Percentiles rank a stretch among this genome's conserved stretches.
These are phyloP conservation scores for Myotis daubentonii DNA, from an alignment of 2,797 vertebrate species.

Conservation along the genomic window DNA sequence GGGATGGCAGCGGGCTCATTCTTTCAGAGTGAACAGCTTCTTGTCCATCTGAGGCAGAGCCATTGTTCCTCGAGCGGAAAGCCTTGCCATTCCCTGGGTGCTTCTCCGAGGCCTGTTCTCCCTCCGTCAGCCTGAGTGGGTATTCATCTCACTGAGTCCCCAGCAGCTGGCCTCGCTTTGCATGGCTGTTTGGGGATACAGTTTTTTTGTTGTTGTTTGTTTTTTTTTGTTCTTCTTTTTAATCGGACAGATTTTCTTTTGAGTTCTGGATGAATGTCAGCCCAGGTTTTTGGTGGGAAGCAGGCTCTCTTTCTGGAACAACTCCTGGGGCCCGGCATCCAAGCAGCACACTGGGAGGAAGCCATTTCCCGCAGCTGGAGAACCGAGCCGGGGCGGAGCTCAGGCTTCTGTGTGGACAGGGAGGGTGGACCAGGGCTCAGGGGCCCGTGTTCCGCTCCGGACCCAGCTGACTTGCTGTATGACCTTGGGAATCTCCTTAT, in stretches of 20 bases:
- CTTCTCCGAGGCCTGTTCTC: not conserved
- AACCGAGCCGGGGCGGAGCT: not conserved
- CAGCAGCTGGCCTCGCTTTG: slow-evolving; percentile 63
- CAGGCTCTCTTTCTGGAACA: not conserved
- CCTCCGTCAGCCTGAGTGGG: not conserved
- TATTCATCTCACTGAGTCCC: slow-evolving; percentile 62
- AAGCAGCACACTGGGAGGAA: not conserved
- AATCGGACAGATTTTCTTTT: slow-evolving; percentile 62
- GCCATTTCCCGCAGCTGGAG: not conserved
- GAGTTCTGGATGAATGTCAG: slow-evolving; percentile 38
- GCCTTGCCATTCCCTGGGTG: not conserved
- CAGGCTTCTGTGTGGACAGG: not conserved
- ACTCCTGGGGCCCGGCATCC: not conserved
- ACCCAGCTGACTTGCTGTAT: not conserved
- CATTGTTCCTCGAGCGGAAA: slow-evolving; percentile 42
- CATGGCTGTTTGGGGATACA: slow-evolving; percentile 30
- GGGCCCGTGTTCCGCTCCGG: not conserved
- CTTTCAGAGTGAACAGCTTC: not conserved
- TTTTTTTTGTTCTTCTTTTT: slow-evolving; percentile 27
- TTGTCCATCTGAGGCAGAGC: not conserved
- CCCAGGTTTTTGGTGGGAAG: slow-evolving; percentile 17
- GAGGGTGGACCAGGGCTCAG: not conserved
- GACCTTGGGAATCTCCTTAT: not conserved
- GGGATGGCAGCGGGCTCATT: not conserved
- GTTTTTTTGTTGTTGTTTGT: slow-evolving; percentile 58